Evolutionary conservation across 1,140 invertebrate species (phyloP), one percentile per base, ranked within the genome.

Genomic region (Charaxes varanes): DNA sequence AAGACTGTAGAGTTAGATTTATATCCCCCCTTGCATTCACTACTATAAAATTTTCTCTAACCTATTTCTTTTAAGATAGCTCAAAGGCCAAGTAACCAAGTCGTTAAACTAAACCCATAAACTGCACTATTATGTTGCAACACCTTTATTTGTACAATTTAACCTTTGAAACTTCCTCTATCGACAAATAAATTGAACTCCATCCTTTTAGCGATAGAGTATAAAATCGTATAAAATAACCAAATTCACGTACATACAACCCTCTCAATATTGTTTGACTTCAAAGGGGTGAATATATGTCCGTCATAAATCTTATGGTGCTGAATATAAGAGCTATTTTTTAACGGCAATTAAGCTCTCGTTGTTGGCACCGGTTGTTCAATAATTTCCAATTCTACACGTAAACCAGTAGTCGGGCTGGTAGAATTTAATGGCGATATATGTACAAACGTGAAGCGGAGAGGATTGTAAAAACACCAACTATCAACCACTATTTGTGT

Each of bases 311-410:
- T 28, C 26, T 28, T 28, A 28, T 28, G 26, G 12, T 28, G 3
- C 26, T 28, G 15, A 28, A 28, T 15, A 28, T 28, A 28, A 28
- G 26, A 28, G 13, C 26, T 15, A 28, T n/a, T 28, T 28, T 28
- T 28, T 15, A 28, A 3, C 12, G 15, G 26, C 26, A 7, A 28
- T 28, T 28, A 15, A 6, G n/a, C 10, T 12, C 10, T 28, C 16
- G 6, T 28, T 4, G 27, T 28, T 28, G 27, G 27, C 27, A 28
- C 27, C 27, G 27, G 27, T 28, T 28, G 27, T 28, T 16, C 27
- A 28, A 28, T 28, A 28, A 28, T 28, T 28, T 28, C 27, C 27
- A 28, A 28, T 28, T 28, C 27, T 28, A 14, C 12, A 28, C 27
- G 27, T 28, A 28, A 28, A 28, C 27, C 27, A 15, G 14, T 14